phyloP scores from a whole-genome alignment of 37 sponge, comb jelly and placozoan species.

The Chondrosia reniformis region DNA sequence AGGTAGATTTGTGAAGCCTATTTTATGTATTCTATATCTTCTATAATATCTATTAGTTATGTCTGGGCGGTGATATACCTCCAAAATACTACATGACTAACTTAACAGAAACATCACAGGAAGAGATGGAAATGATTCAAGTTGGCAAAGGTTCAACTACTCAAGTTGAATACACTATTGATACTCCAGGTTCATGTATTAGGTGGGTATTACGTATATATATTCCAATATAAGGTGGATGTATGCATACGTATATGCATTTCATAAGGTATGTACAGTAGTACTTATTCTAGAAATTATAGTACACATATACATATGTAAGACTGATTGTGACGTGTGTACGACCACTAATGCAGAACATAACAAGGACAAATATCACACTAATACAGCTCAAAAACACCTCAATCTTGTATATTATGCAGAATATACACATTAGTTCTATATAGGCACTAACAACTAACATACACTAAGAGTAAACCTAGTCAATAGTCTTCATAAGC shows the following conservation, averaged over 20 bases:
- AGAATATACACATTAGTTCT: no score
- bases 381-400: no score
- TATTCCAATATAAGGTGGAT: neutral
- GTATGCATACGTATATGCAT: neutral
- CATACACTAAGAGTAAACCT: no score
- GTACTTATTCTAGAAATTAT: neutral
- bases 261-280: neutral
- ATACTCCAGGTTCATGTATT: slow-evolving; percentile 33
- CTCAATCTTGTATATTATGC: no score
- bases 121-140: slow-evolving; percentile 50
- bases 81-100: slow-evolving; percentile 50
- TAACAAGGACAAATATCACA: no score
- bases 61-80: slow-evolving; percentile 48
- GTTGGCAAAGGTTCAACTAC: slow-evolving; percentile 35
- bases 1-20: no score
- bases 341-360: no score
- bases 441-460: no score
- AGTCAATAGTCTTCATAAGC: no score
- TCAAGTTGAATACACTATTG: slow-evolving; percentile 9
- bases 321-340: no score
- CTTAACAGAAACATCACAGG: slow-evolving; percentile 32
- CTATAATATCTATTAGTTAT: neutral
- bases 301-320: no score
- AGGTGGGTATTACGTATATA: neutral
- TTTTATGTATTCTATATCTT: no score